These are phyloP conservation scores for Glareola pratincola DNA, from an alignment of 2,113 vertebrate species.

Conservation along the genomic window DNA sequence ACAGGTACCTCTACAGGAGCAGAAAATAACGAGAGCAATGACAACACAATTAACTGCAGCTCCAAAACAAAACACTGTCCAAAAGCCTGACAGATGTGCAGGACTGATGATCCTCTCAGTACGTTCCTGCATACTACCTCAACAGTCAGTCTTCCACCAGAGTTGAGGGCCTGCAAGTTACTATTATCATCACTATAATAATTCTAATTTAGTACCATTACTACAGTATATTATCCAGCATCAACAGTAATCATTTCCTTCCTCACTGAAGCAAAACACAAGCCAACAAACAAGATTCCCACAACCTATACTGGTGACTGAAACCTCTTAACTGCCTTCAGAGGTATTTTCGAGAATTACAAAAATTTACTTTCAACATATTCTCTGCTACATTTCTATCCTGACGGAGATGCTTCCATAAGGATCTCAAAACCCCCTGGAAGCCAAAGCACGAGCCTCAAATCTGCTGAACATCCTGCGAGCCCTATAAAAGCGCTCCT, in stretches of 20 bases:
- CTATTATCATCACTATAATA: not conserved
- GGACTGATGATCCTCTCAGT: not conserved
- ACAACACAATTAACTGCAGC: no score
- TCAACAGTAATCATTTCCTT: not conserved
- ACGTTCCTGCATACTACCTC: rapidly evolving
- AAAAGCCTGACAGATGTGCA: rapidly evolving
- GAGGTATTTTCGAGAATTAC: rapidly evolving
- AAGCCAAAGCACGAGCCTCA: not conserved
- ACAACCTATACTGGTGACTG: not conserved
- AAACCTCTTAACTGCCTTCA: not conserved
- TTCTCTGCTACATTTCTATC: not conserved
- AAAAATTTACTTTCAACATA: not conserved
- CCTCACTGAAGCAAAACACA: not conserved
- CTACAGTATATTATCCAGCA: not conserved
- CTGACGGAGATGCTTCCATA: not conserved
- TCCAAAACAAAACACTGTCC: not conserved
- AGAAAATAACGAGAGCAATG: rapidly evolving
- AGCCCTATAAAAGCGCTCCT: not conserved
- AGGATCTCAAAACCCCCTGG: not conserved
- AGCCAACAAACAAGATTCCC: not conserved
- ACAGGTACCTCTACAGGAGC: rapidly evolving
- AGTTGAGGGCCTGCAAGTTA: not conserved
- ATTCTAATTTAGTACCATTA: not conserved
- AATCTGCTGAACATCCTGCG: rapidly evolving
- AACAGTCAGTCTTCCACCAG: rapidly evolving